Percentiles rank a stretch among this genome's conserved stretches.
These are phyloP conservation scores for Crotalus helleri DNA, from an alignment of 2,113 vertebrate species.

Conservation along the genomic window DNA sequence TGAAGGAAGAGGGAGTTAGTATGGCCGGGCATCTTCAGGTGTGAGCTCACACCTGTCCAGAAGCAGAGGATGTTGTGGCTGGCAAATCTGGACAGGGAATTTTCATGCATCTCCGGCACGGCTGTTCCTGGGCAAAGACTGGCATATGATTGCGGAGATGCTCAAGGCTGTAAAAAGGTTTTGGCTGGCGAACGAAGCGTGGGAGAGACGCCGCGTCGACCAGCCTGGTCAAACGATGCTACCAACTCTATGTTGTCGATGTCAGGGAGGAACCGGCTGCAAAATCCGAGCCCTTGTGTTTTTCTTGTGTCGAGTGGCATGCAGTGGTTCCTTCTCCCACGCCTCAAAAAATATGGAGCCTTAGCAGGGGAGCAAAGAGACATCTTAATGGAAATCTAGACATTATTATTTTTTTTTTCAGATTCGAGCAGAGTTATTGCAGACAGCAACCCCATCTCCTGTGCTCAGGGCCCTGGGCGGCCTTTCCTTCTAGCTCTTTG, in stretches of 20 bases:
- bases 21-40: neutral
- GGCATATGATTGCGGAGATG: neutral
- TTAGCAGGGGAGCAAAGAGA: neutral
- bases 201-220: no score
- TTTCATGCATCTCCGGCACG: neutral
- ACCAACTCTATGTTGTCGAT: neutral
- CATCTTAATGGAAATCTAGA: neutral
- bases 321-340: neutral
- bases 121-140: neutral
- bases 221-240: neutral
- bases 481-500: neutral
- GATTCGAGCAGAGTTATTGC: no score
- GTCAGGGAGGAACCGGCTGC: no score
- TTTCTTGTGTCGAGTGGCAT: neutral
- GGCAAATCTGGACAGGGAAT: neutral
- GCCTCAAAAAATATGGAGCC: neutral
- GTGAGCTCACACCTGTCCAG: neutral
- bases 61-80: neutral
- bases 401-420: no score
- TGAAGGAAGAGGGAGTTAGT: neutral
- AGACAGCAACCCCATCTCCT: neutral
- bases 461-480: neutral
- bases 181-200: neutral
- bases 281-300: neutral
- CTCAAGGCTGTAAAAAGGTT: neutral